A percentile compares a stretch with the other conserved stretches of the same genome.
Evolutionary conservation across 35 echinoderm and acorn worm species (phyloP).

Genomic region (Eucidaris tribuloides): DNA sequence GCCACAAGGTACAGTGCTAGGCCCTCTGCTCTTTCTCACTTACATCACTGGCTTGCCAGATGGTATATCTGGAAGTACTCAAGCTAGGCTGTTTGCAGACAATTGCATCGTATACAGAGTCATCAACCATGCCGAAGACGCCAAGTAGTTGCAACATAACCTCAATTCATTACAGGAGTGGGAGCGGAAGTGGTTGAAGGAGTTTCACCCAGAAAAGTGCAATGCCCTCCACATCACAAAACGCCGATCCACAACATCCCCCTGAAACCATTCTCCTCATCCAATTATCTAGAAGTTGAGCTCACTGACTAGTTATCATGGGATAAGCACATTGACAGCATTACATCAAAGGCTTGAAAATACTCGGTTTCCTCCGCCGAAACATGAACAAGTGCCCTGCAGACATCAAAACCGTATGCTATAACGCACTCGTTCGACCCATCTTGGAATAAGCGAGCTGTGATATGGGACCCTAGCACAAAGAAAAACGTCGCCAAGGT

Average conservation of each 20-base stretch:
- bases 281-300: background rate
- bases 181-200: conserved; percentile 37
- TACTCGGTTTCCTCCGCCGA: no score
- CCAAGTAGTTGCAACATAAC: conserved; percentile 22
- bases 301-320: no score
- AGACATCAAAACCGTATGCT: no score
- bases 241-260: background rate
- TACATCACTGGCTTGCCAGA: conserved; percentile 10
- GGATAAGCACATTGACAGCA: no score
- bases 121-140: conserved; percentile 21
- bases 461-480: no score
- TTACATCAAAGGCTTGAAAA: no score
- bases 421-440: no score
- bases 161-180: conserved; percentile 40
- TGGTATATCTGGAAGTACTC: background rate
- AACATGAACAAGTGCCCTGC: no score
- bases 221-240: background rate
- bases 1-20: conserved; percentile 32
- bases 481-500: no score
- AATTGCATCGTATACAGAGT: background rate
- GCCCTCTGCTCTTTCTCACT: conserved; percentile 29
- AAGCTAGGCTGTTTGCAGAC: background rate
- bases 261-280: background rate
- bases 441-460: no score
- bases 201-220: conserved; percentile 33